A percentile compares a stretch with the other conserved stretches of the same genome.
phyloP scores from a whole-genome alignment of 2,797 vertebrate species.

The Threskiornis aethiopicus region DNA sequence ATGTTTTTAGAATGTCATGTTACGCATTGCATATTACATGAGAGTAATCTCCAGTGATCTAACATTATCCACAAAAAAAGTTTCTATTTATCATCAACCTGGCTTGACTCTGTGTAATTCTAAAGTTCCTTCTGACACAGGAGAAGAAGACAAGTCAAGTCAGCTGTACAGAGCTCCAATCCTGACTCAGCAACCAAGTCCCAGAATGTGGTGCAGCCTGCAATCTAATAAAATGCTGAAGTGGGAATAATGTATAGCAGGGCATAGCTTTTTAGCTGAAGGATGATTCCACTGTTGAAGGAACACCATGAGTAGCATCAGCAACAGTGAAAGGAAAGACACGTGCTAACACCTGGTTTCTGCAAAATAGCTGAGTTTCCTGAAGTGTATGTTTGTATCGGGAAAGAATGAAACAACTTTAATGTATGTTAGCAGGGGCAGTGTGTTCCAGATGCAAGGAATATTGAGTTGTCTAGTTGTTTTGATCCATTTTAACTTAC shows the following conservation, averaged over 20 bases:
- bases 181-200: neutral
- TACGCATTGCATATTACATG: accelerated
- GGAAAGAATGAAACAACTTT: neutral
- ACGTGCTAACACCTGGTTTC: neutral
- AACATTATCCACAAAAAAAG: neutral
- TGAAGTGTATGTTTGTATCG: neutral
- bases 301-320: neutral
- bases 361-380: neutral
- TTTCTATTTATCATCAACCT: neutral
- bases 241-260: neutral
- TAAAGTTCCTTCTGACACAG: neutral
- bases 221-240: slow-evolving; percentile 1
- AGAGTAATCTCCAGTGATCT: neutral
- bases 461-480: neutral
- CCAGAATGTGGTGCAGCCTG: neutral
- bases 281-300: neutral
- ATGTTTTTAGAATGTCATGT: neutral
- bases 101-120: neutral
- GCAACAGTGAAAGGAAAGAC: neutral
- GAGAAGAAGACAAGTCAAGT: neutral
- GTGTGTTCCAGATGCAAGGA: neutral
- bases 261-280: neutral
- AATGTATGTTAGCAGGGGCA: neutral
- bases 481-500: neutral
- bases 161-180: neutral